Evolutionary conservation across 2,797 vertebrate species (phyloP), one percentile per base, ranked within the genome.

Genomic region (Octomys mimax): DNA sequence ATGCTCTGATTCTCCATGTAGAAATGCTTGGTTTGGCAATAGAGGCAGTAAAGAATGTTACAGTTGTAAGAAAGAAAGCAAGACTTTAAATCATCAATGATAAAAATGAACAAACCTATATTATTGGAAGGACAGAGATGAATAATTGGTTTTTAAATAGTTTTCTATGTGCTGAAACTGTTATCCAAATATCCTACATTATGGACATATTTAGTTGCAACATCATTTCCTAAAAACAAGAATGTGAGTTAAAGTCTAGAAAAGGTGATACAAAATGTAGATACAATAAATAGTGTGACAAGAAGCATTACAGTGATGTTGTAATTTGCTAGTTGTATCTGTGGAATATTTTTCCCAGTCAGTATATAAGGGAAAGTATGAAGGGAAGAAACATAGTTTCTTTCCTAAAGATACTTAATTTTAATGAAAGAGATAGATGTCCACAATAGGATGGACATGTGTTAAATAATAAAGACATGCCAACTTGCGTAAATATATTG

Each of bases 341-440:
- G 54, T 68, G 64, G 57, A 89, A 36, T 28, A 13, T 79, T 22
- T 68, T 57, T 82, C 24, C 9, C 12, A 70, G 9, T 66, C 18
- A 12, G 49, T 6, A 70, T 33, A 36, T 21, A 54, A 62, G 13
- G 26, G 28, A 81, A 95, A 84, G 21, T 33, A 28, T 77, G 28
- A 86, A 79, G 66, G 87, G 5, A 1, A 81, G 26, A 87, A 68
- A 77, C 11, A n/a, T 3, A 52, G 18, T 36, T 22, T 6, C 3
- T 92, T 83, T 94, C 19, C 4, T 52, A 62, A 78, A 64, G 28
- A 89, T 77, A 9, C 31, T 88, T 88, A 71, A 94, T 85, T 93
- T 11, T 11, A 49, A 0, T 31, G 26, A 31, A 26, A n/a, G 26
- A 70, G 9, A 94, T 28, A 61, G 36, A 64, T 11, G 31, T 39